A percentile compares a stretch with the other conserved stretches of the same genome.
Evolutionary conservation across 92 coral and sea anemone species (phyloP).

Genomic region (Phenganax stokvisi): DNA sequence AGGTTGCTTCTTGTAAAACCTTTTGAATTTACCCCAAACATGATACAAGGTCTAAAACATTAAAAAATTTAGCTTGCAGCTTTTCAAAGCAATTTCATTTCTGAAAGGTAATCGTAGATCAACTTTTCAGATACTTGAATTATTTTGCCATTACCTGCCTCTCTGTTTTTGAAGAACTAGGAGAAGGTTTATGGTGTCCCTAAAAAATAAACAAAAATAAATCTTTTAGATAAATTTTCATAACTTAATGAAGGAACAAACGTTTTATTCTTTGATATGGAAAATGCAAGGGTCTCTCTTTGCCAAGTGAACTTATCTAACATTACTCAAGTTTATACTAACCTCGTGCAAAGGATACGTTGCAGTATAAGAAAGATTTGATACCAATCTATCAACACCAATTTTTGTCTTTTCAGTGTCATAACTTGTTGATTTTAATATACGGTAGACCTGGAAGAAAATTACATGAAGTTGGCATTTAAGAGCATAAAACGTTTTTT

Average conservation of each 20-base stretch:
- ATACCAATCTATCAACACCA: conserved; percentile 71
- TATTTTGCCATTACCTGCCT: conserved; percentile 20
- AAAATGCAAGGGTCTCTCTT: no score
- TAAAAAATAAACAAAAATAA: background rate
- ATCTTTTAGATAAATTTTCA: background rate
- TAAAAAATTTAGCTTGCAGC: background rate
- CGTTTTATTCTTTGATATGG: no score
- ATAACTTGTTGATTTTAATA: conserved; percentile 60
- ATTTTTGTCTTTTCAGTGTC: conserved; percentile 58
- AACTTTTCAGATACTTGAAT: background rate
- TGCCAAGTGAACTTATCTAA: background rate
- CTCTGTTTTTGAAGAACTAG: conserved; percentile 1
- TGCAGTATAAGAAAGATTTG: conserved; percentile 68
- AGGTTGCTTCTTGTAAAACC: conserved; percentile 94
- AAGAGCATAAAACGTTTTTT: background rate
- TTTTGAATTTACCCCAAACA: conserved; percentile 65
- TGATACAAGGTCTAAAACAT: conserved; percentile 55
- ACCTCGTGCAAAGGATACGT: conserved; percentile 90
- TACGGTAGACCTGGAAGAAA: conserved; percentile 56
- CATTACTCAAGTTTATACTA: background rate
- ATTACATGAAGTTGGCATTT: background rate
- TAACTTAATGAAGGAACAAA: background rate
- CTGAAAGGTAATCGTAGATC: no score
- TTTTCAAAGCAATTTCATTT: no score
- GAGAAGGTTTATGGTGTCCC: conserved; percentile 28